Conservation (phyloP, 1,140 invertebrate species). For the Eriocheir sinensis region DNA sequence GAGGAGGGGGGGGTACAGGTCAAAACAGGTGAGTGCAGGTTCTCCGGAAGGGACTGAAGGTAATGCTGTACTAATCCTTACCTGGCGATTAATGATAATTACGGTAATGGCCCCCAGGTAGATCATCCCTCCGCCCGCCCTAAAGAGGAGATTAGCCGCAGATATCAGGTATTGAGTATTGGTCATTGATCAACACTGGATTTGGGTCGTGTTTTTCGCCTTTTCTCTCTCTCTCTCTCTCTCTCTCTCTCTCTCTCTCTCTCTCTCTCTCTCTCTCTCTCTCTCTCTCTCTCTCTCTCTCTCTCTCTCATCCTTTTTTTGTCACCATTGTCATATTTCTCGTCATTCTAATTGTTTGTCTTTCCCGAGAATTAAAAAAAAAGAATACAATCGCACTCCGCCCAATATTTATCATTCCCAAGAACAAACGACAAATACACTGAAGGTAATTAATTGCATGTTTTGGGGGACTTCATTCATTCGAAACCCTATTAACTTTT, state of each 20-base stretch:
- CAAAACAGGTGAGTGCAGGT: neutral
- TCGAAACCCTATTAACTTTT: neutral
- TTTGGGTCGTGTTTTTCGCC: neutral
- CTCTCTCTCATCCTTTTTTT: slow-evolving; percentile 52
- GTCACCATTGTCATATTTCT: slow-evolving; percentile 43
- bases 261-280: slow-evolving; percentile 43
- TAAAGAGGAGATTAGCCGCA: neutral
- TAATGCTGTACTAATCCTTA: neutral
- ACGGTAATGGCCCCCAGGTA: neutral
- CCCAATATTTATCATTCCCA: too few species aligned
- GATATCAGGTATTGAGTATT: neutral
- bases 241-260: slow-evolving; percentile 59
- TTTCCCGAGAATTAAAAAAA: too few species aligned
- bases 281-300: slow-evolving; percentile 76
- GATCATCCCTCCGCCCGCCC: neutral
- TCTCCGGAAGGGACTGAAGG: neutral
- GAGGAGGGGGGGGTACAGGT: too few species aligned
- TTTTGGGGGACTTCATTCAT: neutral
- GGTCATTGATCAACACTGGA: neutral
- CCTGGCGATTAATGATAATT: neutral
- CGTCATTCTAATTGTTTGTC: too few species aligned
- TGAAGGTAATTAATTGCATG: neutral
- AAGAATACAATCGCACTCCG: too few species aligned
- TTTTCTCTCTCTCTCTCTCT: slow-evolving; percentile 38
- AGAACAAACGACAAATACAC: neutral